phyloP scores from a whole-genome alignment of 1,140 invertebrate genomes.

The Nasonia vitripennis region DNA sequence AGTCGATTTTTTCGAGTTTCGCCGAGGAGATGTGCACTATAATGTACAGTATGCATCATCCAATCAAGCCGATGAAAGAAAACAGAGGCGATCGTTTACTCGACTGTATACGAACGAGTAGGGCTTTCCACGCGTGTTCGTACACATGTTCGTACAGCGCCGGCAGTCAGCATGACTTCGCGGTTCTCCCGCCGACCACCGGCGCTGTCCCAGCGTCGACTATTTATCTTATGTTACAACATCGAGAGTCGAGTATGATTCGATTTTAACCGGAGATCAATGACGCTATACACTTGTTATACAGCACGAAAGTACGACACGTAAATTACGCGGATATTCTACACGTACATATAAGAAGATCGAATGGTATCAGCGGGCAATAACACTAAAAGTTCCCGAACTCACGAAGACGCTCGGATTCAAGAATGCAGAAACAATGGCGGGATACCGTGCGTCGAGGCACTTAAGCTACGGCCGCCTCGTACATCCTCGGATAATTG shows the following conservation, averaged over 20 bases:
- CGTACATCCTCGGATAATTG: constrained; percentile 66
- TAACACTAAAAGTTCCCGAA: background rate
- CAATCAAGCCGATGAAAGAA: too few species aligned
- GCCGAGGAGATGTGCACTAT: background rate
- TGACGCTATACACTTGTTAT: constrained; percentile 53
- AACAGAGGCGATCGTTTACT: background rate
- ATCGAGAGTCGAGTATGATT: constrained; percentile 57
- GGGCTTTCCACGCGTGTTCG: constrained; percentile 50
- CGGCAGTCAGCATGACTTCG: constrained; percentile 68
- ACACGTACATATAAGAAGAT: background rate
- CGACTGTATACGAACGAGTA: background rate
- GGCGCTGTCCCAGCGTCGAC: constrained; percentile 61
- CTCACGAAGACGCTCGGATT: constrained; percentile 32
- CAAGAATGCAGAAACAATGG: constrained; percentile 57
- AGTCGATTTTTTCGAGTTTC: background rate
- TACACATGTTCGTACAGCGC: constrained; percentile 47
- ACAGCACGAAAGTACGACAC: background rate
- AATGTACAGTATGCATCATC: background rate
- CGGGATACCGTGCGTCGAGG: constrained; percentile 59
- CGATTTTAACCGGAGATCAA: constrained; percentile 69
- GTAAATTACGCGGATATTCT: background rate
- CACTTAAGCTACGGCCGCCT: constrained; percentile 59
- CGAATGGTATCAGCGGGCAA: background rate
- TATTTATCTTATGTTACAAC: constrained; percentile 72
- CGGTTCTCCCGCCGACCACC: constrained; percentile 63